Conservation (phyloP, 1,140 invertebrate species). For the Hyposmocoma kahamanoa region DNA sequence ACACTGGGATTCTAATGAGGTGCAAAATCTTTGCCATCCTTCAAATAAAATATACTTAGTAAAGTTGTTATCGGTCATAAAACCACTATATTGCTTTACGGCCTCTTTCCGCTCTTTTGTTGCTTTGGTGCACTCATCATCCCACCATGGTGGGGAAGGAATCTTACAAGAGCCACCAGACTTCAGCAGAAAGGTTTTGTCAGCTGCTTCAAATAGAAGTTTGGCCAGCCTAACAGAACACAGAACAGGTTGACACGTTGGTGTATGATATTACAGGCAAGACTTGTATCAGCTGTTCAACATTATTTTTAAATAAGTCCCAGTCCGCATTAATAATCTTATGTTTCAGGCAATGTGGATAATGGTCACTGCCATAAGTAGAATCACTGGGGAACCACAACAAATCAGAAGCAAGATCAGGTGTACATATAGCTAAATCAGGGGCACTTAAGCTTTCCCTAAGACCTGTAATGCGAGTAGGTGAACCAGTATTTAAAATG, state of each 20-base stretch:
- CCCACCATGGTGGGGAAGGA: conserved; percentile 10
- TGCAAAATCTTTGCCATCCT: conserved; percentile 6
- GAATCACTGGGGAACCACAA: not conserved
- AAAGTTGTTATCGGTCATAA: conserved; percentile 1
- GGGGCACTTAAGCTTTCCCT: not conserved
- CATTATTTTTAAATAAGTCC: not conserved
- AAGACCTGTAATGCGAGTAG: not conserved
- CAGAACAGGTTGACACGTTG: not conserved
- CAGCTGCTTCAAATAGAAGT: not conserved
- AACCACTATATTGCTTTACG: not conserved
- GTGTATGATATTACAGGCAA: not conserved
- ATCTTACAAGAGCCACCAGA: not conserved
- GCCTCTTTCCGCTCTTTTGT: not conserved
- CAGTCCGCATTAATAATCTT: not conserved
- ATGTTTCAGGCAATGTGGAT: conserved; percentile 5
- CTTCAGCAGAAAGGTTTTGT: not conserved
- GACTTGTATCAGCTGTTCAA: not conserved
- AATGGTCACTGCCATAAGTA: conserved; percentile 8
- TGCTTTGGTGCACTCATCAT: conserved; percentile 1
- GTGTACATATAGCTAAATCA: conserved; percentile 5
- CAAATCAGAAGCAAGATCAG: conserved; percentile 1
- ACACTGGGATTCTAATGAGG: not conserved
- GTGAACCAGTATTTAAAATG: conserved; percentile 4
- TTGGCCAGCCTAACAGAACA: not conserved
- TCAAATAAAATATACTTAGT: not conserved